phyloP scores from a whole-genome alignment of 2,113 vertebrate genomes.

The Sander lucioperca region DNA sequence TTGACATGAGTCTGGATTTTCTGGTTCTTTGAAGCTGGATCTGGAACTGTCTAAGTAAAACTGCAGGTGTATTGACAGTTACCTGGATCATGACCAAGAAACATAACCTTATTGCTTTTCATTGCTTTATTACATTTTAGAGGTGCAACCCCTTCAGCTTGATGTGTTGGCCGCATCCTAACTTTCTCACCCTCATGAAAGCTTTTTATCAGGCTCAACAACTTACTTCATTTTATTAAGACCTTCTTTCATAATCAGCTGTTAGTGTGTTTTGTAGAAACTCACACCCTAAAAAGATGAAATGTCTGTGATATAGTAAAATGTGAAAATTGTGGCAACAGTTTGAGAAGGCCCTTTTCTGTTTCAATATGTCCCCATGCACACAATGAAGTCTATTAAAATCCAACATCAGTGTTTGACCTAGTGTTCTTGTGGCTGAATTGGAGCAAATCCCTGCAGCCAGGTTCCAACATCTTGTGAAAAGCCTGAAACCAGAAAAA shows the following conservation, averaged over 20 bases:
- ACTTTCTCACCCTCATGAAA: conserved; percentile 58
- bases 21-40: too few species aligned
- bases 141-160: conserved; percentile 23
- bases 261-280: conserved; percentile 20
- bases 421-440: conserved; percentile 26
- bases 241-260: conserved; percentile 24
- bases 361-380: neutral
- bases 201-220: conserved; percentile 35
- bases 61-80: too few species aligned
- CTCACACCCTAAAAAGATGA: conserved; percentile 29
- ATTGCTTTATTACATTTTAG: conserved; percentile 26
- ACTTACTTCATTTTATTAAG: conserved; percentile 54
- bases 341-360: too few species aligned
- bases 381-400: neutral
- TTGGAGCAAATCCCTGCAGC: conserved; percentile 5
- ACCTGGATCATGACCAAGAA: too few species aligned
- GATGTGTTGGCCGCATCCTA: conserved; percentile 42
- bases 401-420: conserved; percentile 4
- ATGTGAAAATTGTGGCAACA: neutral
- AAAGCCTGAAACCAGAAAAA: neutral
- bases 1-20: too few species aligned
- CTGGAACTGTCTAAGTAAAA: too few species aligned
- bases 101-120: conserved; percentile 24
- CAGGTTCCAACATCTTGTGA: neutral
- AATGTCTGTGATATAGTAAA: neutral